Evolutionary conservation across 2,888 invertebrate genomes (phyloP).

Genomic region (Polylopha cassiicola): DNA sequence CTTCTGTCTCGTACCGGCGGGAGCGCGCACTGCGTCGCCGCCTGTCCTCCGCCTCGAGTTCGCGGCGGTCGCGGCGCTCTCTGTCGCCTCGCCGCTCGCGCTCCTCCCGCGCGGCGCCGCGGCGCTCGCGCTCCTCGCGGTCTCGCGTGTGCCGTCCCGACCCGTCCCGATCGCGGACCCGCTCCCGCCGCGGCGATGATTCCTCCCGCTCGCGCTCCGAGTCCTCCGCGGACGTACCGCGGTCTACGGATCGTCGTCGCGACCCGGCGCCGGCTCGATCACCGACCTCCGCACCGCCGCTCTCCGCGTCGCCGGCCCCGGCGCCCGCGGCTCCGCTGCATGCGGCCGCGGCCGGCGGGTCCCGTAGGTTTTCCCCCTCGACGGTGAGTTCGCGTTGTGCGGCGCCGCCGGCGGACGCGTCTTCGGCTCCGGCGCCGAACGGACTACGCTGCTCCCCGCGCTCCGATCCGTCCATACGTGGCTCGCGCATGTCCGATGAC

Average conservation of each 20-base stretch:
- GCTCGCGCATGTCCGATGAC: conserved; percentile 56
- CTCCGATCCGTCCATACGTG: conserved; percentile 67
- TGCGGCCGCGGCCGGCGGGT: conserved; percentile 59
- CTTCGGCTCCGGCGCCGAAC: conserved; percentile 44
- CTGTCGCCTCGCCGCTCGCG: too few relatives aligned
- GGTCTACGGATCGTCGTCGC: conserved; percentile 49
- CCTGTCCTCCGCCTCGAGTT: conserved; percentile 54
- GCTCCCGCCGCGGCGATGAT: conserved; percentile 53
- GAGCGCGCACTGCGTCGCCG: too few relatives aligned
- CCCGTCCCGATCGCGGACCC: too few relatives aligned
- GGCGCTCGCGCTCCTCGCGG: too few relatives aligned
- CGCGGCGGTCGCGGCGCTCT: conserved; percentile 55
- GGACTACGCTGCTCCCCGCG: conserved; percentile 53
- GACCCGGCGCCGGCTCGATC: conserved; percentile 49
- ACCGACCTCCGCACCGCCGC: conserved; percentile 48
- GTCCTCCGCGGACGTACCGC: conserved; percentile 63
- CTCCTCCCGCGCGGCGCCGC: too few relatives aligned
- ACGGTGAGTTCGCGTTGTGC: conserved; percentile 76
- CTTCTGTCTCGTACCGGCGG: conserved; percentile 80
- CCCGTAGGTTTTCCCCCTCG: conserved; percentile 78
- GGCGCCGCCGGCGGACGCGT: conserved; percentile 43
- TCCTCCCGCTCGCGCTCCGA: conserved; percentile 60
- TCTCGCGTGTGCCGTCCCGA: too few relatives aligned
- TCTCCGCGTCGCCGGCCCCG: conserved; percentile 40
- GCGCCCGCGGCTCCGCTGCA: conserved; percentile 47